phyloP scores from a whole-genome alignment of 2,888 invertebrate species.

The Drosophila macrospina region DNA sequence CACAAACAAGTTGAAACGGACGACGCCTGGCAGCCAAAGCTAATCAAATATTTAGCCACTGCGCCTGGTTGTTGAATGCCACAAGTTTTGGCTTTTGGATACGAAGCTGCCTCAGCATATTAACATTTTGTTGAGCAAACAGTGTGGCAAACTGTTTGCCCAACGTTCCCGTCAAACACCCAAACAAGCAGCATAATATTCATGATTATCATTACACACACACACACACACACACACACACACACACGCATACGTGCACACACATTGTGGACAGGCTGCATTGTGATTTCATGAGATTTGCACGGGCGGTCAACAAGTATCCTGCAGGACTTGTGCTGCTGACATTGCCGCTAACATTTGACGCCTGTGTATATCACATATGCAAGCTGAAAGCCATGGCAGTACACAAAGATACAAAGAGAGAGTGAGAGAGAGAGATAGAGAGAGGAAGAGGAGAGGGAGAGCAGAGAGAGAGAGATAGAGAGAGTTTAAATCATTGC shows the following conservation, averaged over 20 bases:
- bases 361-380: conserved; percentile 58
- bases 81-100: conserved; percentile 30
- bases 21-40: conserved; percentile 32
- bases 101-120: conserved; percentile 53
- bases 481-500: background rate
- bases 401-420: background rate
- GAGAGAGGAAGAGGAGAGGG: background rate
- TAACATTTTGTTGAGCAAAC: conserved; percentile 62
- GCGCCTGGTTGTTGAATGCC: conserved; percentile 36
- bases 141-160: conserved; percentile 46
- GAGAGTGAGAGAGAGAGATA: background rate
- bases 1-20: conserved; percentile 6
- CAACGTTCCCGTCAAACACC: conserved; percentile 36
- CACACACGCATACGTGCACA: conserved; percentile 13
- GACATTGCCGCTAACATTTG: conserved; percentile 63
- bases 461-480: background rate
- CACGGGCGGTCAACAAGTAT: conserved; percentile 40
- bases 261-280: conserved; percentile 14
- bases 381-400: conserved; percentile 38
- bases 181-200: conserved; percentile 68
- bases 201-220: conserved; percentile 72
- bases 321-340: conserved; percentile 46
- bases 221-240: conserved; percentile 18
- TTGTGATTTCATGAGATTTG: conserved; percentile 52
- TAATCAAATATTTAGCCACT: conserved; percentile 70